Evolutionary conservation across 92 coral and sea anemone species (phyloP).

Genomic region (Actinostola sp.): DNA sequence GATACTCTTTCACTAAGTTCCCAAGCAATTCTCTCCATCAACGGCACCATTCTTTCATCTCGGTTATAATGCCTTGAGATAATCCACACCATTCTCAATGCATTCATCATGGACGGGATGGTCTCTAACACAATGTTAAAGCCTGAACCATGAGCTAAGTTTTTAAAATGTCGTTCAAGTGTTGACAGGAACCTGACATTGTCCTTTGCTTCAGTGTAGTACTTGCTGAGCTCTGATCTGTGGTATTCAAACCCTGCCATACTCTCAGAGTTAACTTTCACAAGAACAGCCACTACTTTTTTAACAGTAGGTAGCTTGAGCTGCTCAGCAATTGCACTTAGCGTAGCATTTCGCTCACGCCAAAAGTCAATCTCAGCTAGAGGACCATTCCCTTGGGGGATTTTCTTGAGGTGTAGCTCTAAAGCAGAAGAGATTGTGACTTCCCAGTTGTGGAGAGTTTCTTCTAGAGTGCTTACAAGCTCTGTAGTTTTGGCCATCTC

Average conservation of each 20-base stretch:
- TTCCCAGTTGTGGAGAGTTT: slow-evolving; percentile 95
- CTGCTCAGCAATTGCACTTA: slow-evolving; percentile 97
- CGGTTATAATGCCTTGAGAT: slow-evolving; percentile 98
- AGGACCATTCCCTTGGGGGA: slow-evolving; percentile 97
- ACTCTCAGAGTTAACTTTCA: slow-evolving; percentile 81
- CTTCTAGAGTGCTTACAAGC: slow-evolving; percentile 70
- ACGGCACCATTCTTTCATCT: slow-evolving; percentile 98
- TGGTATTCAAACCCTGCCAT: slow-evolving; percentile 95
- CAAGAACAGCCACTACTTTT: slow-evolving; percentile 83
- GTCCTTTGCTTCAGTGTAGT: slow-evolving; percentile 96
- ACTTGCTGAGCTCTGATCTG: slow-evolving; percentile 91
- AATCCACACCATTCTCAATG: slow-evolving; percentile 98
- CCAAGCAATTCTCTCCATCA: slow-evolving; percentile 99
- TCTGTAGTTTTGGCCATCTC: slow-evolving; percentile 82
- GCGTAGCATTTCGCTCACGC: slow-evolving; percentile 97
- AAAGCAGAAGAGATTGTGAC: slow-evolving; percentile 92
- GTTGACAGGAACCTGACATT: slow-evolving; percentile 96
- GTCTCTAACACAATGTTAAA: slow-evolving; percentile 96
- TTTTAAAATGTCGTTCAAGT: slow-evolving; percentile 95
- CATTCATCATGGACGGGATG: slow-evolving; percentile 99
- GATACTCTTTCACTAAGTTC: slow-evolving; percentile 98
- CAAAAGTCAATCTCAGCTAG: slow-evolving; percentile 99
- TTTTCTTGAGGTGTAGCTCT: slow-evolving; percentile 86
- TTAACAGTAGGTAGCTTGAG: slow-evolving; percentile 91
- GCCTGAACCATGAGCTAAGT: slow-evolving; percentile 97